phyloP scores from a whole-genome alignment of 2,888 invertebrate genomes.

The Yponomeuta evonymella region DNA sequence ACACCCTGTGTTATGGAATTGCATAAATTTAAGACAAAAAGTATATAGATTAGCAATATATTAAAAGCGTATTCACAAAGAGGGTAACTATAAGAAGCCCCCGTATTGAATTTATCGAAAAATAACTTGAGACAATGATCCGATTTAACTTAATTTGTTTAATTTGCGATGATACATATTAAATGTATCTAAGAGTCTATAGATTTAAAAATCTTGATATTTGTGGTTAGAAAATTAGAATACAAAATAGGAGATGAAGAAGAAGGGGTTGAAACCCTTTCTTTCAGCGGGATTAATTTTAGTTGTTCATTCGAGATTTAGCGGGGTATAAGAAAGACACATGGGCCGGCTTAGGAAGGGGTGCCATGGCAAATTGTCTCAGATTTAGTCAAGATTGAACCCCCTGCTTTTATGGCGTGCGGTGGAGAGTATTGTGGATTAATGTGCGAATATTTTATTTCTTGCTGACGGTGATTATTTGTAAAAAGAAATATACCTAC shows the following conservation, averaged over 20 bases:
- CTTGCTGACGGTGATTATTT: conserved; percentile 22
- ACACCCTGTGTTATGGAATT: too few relatives aligned
- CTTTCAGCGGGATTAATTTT: conserved; percentile 73
- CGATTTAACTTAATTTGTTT: too few relatives aligned
- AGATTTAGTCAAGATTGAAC: conserved; percentile 70
- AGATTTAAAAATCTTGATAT: neutral
- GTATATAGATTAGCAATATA: too few relatives aligned
- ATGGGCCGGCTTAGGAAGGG: conserved; percentile 72
- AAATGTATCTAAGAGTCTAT: too few relatives aligned
- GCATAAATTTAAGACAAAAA: too few relatives aligned
- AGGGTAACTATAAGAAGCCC: too few relatives aligned
- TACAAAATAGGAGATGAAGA: conserved; percentile 2
- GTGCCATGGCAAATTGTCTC: conserved; percentile 70
- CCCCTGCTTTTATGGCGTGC: conserved; percentile 71
- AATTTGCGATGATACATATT: too few relatives aligned
- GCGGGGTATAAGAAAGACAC: conserved; percentile 73
- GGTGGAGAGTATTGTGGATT: conserved; percentile 71
- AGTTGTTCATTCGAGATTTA: conserved; percentile 75
- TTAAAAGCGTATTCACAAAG: too few relatives aligned
- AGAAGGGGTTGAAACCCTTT: conserved; percentile 62
- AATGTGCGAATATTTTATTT: conserved; percentile 63
- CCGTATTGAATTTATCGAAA: too few relatives aligned
- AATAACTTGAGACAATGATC: too few relatives aligned
- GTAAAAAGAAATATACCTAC: neutral
- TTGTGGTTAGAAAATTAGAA: neutral